These are phyloP conservation scores for Galerucella pusilla DNA, from an alignment of 2,888 invertebrate genomes.

Conservation along the genomic window DNA sequence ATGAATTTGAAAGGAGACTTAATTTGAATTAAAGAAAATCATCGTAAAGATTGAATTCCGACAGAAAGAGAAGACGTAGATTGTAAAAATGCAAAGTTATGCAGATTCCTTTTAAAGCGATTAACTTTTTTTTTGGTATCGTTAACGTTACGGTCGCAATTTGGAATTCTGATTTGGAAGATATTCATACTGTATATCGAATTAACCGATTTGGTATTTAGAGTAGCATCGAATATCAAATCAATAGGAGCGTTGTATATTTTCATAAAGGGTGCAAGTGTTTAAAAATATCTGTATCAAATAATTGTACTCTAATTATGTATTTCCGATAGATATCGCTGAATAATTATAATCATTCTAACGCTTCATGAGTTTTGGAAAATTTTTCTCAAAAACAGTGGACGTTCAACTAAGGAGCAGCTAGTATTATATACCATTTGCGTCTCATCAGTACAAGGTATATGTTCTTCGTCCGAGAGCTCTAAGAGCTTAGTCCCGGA, in stretches of 20 bases:
- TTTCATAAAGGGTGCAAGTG: not conserved
- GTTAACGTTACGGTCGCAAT: slow-evolving; percentile 13
- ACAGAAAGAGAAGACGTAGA: slow-evolving; percentile 16
- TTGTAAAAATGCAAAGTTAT: slow-evolving; percentile 29
- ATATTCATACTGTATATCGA: slow-evolving; percentile 7
- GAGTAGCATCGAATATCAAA: not conserved
- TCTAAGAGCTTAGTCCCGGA: too few species aligned
- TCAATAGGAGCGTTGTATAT: not conserved
- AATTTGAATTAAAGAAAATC: slow-evolving; percentile 29
- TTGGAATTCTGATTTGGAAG: slow-evolving; percentile 14
- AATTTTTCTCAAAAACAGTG: too few species aligned
- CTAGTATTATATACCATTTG: too few species aligned
- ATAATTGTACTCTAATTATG: too few species aligned
- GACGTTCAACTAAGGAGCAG: too few species aligned
- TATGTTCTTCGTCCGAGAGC: too few species aligned
- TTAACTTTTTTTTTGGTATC: slow-evolving; percentile 30
- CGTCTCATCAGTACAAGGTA: too few species aligned
- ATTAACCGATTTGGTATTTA: slow-evolving; percentile 1
- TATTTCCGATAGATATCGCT: too few species aligned
- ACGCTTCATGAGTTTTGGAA: too few species aligned
- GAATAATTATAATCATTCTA: too few species aligned
- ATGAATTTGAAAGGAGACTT: slow-evolving; percentile 28
- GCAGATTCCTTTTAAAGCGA: slow-evolving; percentile 22
- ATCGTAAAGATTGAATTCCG: slow-evolving; percentile 23
- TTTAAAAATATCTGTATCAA: not conserved